Evolutionary conservation across 2,888 invertebrate species (phyloP), one percentile per base, ranked within the genome.

Genomic region (Netelia virgata): DNA sequence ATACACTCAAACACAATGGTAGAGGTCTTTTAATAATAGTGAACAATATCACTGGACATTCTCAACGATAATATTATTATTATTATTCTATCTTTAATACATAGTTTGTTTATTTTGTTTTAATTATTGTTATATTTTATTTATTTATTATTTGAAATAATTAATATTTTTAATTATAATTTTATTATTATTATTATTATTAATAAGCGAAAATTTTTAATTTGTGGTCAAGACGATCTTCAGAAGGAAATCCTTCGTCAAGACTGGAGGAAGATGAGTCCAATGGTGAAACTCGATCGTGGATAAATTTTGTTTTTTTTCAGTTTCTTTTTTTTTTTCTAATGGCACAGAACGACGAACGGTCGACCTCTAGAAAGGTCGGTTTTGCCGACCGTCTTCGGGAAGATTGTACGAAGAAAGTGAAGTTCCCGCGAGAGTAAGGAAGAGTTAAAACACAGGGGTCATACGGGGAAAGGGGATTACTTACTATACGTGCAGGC

Each of bases 321-420:
- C n/a, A n/a, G 16, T 18, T 23, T 41, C 20, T n/a, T n/a, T 20
- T 47, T 57, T 66, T 41, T 36, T 47, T 55, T 53, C 14, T 18
- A 55, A 43, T 76, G 57, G 66, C 57, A 66, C 43, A 76, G 68
- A 36, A 36, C 36, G 36, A 36, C 86, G 86, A 78, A 68, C 43
- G 78, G 88, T 83, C 89, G 91, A 92, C 93, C 93, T 91, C 91
- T 90, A 88, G 74, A 92, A 91, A 92, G 93, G 92, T 93, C 92
- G 90, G 82, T 86, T 53, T 68, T 66, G 36, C 43, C 57, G 43
- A 75, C 66, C 55, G 74, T 69, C 23, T 64, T 61, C 11, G 59
- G 36, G 59, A 85, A 83, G 88, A 85, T 87, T 88, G 84, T 66
- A 64, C 89, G 92, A 92, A 91, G 92, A 92, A 92, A 92, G 92